Evolutionary conservation across 2,113 vertebrate genomes (phyloP).

Genomic region (Galemys pyrenaicus): DNA sequence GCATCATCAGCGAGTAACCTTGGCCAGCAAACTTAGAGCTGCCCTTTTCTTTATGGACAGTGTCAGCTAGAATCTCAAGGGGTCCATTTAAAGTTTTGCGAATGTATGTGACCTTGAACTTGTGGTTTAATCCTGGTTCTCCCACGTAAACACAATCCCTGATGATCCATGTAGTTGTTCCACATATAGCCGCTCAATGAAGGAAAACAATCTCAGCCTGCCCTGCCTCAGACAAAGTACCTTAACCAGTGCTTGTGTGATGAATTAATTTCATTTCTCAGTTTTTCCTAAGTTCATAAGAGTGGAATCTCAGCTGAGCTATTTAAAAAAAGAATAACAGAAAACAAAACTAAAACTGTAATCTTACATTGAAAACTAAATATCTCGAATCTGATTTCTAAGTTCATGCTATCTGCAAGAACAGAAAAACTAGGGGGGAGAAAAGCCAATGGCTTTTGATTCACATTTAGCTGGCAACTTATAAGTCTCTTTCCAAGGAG

Average conservation of each 20-base stretch:
- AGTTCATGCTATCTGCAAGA: background rate
- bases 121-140: background rate
- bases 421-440: background rate
- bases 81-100: background rate
- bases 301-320: background rate
- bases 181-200: background rate
- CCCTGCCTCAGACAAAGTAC: background rate
- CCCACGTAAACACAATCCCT: background rate
- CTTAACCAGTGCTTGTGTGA: background rate
- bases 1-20: background rate
- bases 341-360: background rate
- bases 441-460: background rate
- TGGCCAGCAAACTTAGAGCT: background rate
- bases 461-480: background rate
- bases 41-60: background rate
- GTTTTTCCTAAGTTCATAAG: background rate
- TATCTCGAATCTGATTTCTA: background rate
- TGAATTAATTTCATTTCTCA: background rate
- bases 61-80: background rate
- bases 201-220: background rate
- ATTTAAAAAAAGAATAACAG: background rate
- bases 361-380: background rate
- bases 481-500: background rate
- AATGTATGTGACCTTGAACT: background rate
- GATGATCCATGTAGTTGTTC: background rate